Evolutionary conservation across 92 coral and sea anemone species (phyloP).

Genomic region (Ricordea florida): DNA sequence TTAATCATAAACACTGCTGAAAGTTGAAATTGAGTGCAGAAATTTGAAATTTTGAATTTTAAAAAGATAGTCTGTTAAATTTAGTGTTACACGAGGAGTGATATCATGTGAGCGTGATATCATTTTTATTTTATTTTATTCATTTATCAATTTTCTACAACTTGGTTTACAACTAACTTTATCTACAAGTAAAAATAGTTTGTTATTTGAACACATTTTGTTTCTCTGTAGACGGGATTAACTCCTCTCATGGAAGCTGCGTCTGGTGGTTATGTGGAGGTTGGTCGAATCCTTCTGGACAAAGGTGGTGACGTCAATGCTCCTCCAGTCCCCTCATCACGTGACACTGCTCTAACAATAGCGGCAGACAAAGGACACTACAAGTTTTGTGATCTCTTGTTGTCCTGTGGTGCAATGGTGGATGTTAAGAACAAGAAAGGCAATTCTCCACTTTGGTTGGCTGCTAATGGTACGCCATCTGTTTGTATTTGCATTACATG

Average conservation of each 20-base stretch:
- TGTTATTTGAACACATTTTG: not conserved
- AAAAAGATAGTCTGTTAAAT: too few relatives aligned
- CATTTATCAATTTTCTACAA: too few relatives aligned
- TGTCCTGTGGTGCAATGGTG: conserved; percentile 97
- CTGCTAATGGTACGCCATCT: conserved; percentile 83
- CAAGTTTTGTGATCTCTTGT: conserved; percentile 94
- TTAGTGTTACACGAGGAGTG: too few relatives aligned
- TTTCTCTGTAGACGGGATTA: conserved; percentile 80
- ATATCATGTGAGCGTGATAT: too few relatives aligned
- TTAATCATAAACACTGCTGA: too few relatives aligned
- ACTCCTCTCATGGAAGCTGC: conserved; percentile 99
- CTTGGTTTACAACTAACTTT: too few relatives aligned
- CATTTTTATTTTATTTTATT: too few relatives aligned
- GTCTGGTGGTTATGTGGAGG: conserved; percentile 97
- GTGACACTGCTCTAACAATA: conserved; percentile 95
- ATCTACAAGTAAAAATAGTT: not conserved
- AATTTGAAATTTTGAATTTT: too few relatives aligned
- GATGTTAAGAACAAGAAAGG: conserved; percentile 99
- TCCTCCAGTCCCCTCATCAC: conserved; percentile 97
- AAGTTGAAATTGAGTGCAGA: too few relatives aligned
- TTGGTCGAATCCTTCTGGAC: conserved; percentile 94
- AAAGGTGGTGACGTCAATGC: conserved; percentile 98
- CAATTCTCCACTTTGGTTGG: conserved; percentile 94
- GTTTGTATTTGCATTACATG: not conserved
- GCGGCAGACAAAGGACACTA: conserved; percentile 99